These are phyloP conservation scores for Meteorus cinctellus DNA, from an alignment of 2,888 invertebrate species.

Conservation along the genomic window DNA sequence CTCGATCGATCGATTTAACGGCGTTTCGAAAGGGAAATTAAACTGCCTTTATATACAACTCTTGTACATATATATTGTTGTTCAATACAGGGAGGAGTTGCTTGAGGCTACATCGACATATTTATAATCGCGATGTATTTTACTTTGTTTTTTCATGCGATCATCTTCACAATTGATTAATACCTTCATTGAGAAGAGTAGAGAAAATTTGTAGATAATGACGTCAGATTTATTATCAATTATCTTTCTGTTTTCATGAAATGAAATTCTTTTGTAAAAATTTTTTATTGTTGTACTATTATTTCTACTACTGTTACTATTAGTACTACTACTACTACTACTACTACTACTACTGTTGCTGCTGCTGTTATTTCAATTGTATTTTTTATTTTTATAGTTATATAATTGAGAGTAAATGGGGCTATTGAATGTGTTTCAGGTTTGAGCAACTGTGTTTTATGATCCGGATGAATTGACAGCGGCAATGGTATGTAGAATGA, in stretches of 20 bases:
- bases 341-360: no score
- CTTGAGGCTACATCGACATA: constrained; percentile 3
- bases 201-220: neutral
- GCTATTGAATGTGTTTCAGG: constrained; percentile 44
- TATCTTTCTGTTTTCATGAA: neutral
- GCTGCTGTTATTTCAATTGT: neutral
- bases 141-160: neutral
- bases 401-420: neutral
- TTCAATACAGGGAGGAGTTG: constrained; percentile 33
- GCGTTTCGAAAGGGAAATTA: constrained; percentile 61
- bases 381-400: constrained; percentile 1
- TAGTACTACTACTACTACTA: no score
- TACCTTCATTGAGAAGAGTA: constrained; percentile 18
- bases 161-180: constrained; percentile 37
- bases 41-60: constrained; percentile 45
- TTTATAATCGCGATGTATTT: constrained; percentile 14
- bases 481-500: constrained; percentile 22
- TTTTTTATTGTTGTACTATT: no score
- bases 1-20: constrained; percentile 52
- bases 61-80: neutral
- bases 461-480: constrained; percentile 38
- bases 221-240: neutral
- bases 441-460: constrained; percentile 21
- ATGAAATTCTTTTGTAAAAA: no score
- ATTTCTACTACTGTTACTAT: no score